Base-by-base conservation (phyloP, 2,888 invertebrate genomes). In the Nomada hirtipes region DNA sequence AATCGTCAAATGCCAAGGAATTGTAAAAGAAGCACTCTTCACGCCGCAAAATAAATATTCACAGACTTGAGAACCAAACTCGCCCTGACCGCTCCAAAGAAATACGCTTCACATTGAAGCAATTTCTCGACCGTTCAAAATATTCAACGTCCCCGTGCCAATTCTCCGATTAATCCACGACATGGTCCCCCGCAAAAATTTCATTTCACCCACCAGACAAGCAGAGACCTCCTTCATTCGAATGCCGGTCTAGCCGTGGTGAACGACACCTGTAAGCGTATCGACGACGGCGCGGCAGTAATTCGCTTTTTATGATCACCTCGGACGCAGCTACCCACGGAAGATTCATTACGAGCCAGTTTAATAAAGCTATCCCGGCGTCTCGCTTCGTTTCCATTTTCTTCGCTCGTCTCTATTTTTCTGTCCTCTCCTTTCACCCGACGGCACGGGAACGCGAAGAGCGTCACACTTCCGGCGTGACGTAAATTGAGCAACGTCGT, bases 401-500 rank as follows among this genome's bases (percentile, higher is more conserved):
- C 74, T 68, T 18, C 42, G 42, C 36, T 82, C 60, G 60, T 53
- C 15, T 42, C 44, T 42, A 47, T 57, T 53, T 55, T 50, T 52
- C 59, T 15, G 50, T 52, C 42, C 20, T 64, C 20, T 23, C n/a
- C n/a, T 52, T 20, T 47, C 44, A 18, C n/a, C 20, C 18, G 18
- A 0, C 15, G 4, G 9, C 23, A 7, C 50, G 50, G 18, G n/a
- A 71, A 29, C 53, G 73, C 67, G 75, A 65, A 61, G 76, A 75
- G 60, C 52, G 77, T 60, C 80, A 64, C 75, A 81, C 81, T 79
- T 80, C 75, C 79, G 79, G 75, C 65, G 67, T 55, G 77, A 86
- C 83, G 82, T 76, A 87, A 88, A 87, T 88, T 75, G 87, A 84
- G 84, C 87, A 76, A 85, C 84, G 84, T 84, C 82, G 80, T 82